Percentiles rank a stretch among this genome's conserved stretches.
These are phyloP conservation scores for Chirona hameri DNA, from an alignment of 2,888 invertebrate species.

Conservation along the genomic window DNA sequence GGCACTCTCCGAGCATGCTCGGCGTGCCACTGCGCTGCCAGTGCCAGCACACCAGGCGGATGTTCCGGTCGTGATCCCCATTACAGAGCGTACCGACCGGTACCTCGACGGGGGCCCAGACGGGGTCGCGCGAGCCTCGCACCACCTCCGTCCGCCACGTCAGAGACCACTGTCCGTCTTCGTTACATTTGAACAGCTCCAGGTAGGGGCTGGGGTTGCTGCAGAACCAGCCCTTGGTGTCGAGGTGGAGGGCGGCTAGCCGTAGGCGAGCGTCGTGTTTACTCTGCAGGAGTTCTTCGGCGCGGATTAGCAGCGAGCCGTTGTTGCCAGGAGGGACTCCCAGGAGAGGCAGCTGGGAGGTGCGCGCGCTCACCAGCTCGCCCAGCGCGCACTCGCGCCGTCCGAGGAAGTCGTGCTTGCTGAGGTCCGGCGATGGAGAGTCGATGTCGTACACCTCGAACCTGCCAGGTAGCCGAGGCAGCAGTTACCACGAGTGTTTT, in stretches of 20 bases:
- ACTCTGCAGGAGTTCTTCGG: conserved; percentile 47
- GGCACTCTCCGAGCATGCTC: conserved; percentile 41
- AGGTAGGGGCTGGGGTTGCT: conserved; percentile 47
- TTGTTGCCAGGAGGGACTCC: conserved; percentile 34
- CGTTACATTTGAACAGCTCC: conserved; percentile 48
- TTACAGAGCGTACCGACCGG: conserved; percentile 47
- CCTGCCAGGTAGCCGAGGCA: conserved; percentile 29
- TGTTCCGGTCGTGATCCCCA: conserved; percentile 49
- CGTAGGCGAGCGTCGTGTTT: conserved; percentile 46
- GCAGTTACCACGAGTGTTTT: background rate
- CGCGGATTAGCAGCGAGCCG: conserved; percentile 44
- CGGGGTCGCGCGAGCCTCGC: conserved; percentile 54
- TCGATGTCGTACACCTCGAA: conserved; percentile 42
- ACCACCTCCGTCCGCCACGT: conserved; percentile 47
- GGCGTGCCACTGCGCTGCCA: conserved; percentile 42
- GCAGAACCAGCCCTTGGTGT: conserved; percentile 45
- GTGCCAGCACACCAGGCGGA: conserved; percentile 52
- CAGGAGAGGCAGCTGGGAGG: conserved; percentile 35
- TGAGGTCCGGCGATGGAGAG: conserved; percentile 37
- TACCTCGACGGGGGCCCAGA: conserved; percentile 52
- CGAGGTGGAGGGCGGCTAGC: conserved; percentile 45
- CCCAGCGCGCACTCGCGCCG: conserved; percentile 50
- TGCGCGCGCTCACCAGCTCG: conserved; percentile 35
- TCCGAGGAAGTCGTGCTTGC: conserved; percentile 48
- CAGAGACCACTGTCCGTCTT: conserved; percentile 44